Evolutionary conservation across 2,888 invertebrate species (phyloP).

Genomic region (Stratiomys singularior): DNA sequence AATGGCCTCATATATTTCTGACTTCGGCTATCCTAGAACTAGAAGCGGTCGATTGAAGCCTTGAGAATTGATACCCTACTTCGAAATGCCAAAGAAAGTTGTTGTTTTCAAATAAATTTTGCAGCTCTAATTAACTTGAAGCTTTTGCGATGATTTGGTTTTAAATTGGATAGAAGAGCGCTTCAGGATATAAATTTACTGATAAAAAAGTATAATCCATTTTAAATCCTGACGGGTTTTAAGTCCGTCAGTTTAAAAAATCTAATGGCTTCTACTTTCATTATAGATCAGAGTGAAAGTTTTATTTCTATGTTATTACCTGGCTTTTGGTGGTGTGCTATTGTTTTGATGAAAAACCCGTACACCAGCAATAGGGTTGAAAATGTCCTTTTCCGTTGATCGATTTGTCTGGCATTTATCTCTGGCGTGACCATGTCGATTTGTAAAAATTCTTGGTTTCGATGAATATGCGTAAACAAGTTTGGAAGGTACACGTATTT

Average conservation of each 20-base stretch:
- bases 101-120: background rate
- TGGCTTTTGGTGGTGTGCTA: background rate
- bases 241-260: no score
- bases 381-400: constrained; percentile 45
- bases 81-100: constrained; percentile 7
- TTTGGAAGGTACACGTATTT: constrained; percentile 61
- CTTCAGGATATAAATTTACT: background rate
- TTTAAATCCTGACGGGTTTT: background rate
- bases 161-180: background rate
- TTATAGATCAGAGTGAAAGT: background rate
- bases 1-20: background rate
- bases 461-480: constrained; percentile 75
- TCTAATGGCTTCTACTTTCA: no score
- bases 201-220: background rate
- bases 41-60: background rate
- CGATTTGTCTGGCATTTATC: constrained; percentile 35
- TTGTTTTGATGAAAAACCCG: constrained; percentile 31
- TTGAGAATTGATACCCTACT: constrained; percentile 9
- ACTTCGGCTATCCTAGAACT: background rate
- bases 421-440: constrained; percentile 42
- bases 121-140: constrained; percentile 22
- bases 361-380: constrained; percentile 45
- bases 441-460: constrained; percentile 66
- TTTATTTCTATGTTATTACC: background rate
- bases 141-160: background rate